Evolutionary conservation across 2,888 invertebrate species (phyloP).

Genomic region (Gibbula magus): DNA sequence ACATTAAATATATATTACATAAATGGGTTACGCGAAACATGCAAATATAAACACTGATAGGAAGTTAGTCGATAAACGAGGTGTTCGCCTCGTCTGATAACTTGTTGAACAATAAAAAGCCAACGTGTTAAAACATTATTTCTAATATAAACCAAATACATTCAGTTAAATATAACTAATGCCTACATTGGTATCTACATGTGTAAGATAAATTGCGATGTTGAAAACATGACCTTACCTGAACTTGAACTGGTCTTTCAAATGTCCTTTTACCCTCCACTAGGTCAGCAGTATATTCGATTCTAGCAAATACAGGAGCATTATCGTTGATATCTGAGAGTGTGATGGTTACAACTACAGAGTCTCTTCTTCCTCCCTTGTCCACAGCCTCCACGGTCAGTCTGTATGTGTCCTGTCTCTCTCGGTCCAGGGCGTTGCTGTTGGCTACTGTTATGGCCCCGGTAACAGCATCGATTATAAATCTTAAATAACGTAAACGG

Average conservation of each 20-base stretch:
- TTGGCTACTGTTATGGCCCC: constrained; percentile 82
- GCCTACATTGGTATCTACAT: too few species aligned
- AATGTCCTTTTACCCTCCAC: background rate
- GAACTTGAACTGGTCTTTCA: background rate
- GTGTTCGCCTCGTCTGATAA: too few species aligned
- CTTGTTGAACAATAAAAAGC: too few species aligned
- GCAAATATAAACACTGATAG: too few species aligned
- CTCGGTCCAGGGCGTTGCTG: constrained; percentile 81
- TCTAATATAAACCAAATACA: too few species aligned
- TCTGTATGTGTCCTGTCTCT: constrained; percentile 82
- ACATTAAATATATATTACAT: too few species aligned
- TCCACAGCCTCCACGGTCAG: constrained; percentile 22
- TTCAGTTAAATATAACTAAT: too few species aligned
- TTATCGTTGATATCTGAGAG: constrained; percentile 24
- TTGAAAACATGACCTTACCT: background rate
- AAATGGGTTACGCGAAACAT: too few species aligned
- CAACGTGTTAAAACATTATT: too few species aligned
- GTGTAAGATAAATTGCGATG: too few species aligned
- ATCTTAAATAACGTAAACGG: constrained; percentile 72
- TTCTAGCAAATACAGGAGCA: background rate
- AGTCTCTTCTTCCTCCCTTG: constrained; percentile 19
- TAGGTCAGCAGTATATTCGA: background rate
- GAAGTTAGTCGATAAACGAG: too few species aligned
- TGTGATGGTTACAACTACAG: background rate
- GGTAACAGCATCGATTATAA: constrained; percentile 81